phyloP scores from a whole-genome alignment of 2,888 invertebrate species.

The Podotricha telesiphe region DNA sequence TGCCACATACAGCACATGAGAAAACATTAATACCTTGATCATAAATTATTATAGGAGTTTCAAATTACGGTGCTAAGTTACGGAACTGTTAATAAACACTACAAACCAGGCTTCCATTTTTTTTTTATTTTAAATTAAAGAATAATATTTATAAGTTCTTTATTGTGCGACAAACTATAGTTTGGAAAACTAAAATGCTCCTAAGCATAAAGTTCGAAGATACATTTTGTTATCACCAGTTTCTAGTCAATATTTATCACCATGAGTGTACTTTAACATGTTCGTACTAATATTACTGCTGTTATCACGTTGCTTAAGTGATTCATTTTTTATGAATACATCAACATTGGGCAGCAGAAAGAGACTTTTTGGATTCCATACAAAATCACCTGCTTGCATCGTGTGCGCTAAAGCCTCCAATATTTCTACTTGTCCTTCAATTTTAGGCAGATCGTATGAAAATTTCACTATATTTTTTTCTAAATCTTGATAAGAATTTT shows the following conservation, averaged over 20 bases:
- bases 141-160: neutral
- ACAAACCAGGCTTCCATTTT: no score
- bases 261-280: conserved; percentile 40
- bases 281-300: conserved; percentile 41
- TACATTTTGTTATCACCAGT: conserved; percentile 4
- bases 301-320: neutral
- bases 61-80: no score
- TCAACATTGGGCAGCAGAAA: conserved; percentile 56
- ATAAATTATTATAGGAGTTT: no score
- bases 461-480: conserved; percentile 61
- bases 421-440: conserved; percentile 69
- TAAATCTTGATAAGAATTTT: conserved; percentile 60
- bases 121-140: neutral
- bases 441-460: conserved; percentile 65
- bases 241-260: conserved; percentile 49
- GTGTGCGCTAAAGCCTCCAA: conserved; percentile 62
- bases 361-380: conserved; percentile 55
- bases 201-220: conserved; percentile 44
- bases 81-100: no score
- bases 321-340: conserved; percentile 48
- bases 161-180: neutral
- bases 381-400: conserved; percentile 52
- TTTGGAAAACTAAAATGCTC: conserved; percentile 39
- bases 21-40: no score
- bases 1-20: no score